Percentiles rank a stretch among this genome's conserved stretches.
These are phyloP conservation scores for Trachops cirrhosus DNA, from an alignment of 2,797 vertebrate species.

Conservation along the genomic window DNA sequence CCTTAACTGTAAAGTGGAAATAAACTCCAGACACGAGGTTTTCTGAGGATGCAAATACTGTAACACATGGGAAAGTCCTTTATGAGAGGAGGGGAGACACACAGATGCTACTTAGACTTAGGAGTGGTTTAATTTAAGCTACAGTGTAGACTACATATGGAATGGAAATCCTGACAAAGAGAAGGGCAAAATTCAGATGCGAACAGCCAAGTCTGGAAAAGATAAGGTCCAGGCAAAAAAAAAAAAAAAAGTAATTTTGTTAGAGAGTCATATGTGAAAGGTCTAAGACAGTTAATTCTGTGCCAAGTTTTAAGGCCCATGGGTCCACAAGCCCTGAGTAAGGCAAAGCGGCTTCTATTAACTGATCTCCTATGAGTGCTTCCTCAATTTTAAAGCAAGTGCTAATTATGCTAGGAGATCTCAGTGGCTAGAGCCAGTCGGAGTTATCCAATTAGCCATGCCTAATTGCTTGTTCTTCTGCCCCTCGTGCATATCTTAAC, in stretches of 20 bases:
- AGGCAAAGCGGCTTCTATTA: not conserved
- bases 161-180: not conserved
- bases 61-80: not conserved
- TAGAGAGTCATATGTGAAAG: not conserved
- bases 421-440: not conserved
- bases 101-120: not conserved
- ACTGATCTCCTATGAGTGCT: not conserved
- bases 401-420: not conserved
- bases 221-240: not conserved
- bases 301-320: not conserved
- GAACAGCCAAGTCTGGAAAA: not conserved
- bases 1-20: not conserved
- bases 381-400: not conserved
- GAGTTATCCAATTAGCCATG: not conserved
- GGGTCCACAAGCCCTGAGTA: not conserved
- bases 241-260: not conserved
- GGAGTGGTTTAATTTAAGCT: not conserved
- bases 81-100: not conserved
- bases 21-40: not conserved
- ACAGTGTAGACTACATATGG: not conserved
- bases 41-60: not conserved
- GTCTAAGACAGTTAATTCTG: not conserved
- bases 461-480: not conserved
- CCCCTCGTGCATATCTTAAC: not conserved
- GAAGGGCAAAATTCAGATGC: not conserved